Evolutionary conservation across 1,140 invertebrate species (phyloP).

Genomic region (Meloidogyne chitwoodi): DNA sequence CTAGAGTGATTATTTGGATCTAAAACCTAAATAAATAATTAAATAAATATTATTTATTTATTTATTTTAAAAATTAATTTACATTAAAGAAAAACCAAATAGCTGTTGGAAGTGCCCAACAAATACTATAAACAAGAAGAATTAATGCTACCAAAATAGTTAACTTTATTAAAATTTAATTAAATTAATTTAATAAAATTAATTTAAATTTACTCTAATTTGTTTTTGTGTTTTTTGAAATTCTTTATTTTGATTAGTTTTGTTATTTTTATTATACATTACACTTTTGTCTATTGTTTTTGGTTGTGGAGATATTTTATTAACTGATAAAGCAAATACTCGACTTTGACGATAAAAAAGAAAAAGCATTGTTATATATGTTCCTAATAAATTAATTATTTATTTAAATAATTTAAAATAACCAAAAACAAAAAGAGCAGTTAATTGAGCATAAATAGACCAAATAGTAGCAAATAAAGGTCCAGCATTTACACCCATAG

Average conservation of each 20-base stretch:
- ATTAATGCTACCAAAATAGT: background rate
- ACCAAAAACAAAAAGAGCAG: background rate
- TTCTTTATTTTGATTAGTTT: background rate
- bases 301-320: background rate
- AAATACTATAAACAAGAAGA: background rate
- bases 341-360: background rate
- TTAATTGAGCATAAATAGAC: background rate
- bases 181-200: background rate
- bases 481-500: conserved; percentile 4
- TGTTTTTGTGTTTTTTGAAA: background rate
- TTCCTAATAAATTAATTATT: background rate
- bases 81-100: conserved; percentile 5
- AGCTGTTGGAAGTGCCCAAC: conserved; percentile 1
- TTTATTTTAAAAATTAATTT: background rate
- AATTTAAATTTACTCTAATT: background rate
- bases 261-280: background rate
- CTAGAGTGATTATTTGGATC: background rate
- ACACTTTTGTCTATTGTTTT: background rate
- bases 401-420: background rate
- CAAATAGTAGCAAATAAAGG: background rate
- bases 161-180: background rate
- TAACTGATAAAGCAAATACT: background rate
- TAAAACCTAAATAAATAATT: background rate
- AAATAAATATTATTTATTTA: background rate
- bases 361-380: background rate